A percentile compares a stretch with the other conserved stretches of the same genome.
Conservation (phyloP, 2,797 vertebrate species). For the Sternarchorhynchus goeldii region DNA sequence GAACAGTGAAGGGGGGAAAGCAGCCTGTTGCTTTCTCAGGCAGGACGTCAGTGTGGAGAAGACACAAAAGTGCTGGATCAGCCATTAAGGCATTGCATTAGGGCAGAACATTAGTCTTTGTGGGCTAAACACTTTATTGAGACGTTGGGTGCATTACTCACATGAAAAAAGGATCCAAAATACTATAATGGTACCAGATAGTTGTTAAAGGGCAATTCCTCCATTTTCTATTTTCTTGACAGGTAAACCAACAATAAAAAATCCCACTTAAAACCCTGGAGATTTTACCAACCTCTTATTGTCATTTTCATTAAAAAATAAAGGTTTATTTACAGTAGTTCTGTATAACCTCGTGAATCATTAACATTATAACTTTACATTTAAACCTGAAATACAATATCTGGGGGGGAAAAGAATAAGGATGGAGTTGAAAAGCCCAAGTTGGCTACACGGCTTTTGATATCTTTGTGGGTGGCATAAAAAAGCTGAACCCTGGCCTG, state of each 20-base stretch:
- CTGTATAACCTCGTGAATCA: background rate
- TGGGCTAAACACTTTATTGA: background rate
- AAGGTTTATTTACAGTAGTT: background rate
- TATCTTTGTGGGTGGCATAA: conserved; percentile 55
- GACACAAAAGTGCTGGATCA: conserved; percentile 47
- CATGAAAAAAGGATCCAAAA: too few relatives aligned
- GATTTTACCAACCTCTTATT: background rate
- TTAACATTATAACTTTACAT: background rate
- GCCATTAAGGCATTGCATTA: conserved; percentile 35
- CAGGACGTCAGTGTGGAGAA: conserved; percentile 55
- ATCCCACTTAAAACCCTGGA: background rate
- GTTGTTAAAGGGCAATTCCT: too few relatives aligned
- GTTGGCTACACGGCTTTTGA: conserved; percentile 21
- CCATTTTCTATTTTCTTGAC: background rate
- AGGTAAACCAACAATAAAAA: background rate
- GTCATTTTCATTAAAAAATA: background rate
- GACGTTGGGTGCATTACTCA: too few relatives aligned
- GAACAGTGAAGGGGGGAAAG: conserved; percentile 76
- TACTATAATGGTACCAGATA: too few relatives aligned
- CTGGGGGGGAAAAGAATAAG: background rate
- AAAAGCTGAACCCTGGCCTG: conserved; percentile 63
- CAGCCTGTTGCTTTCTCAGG: conserved; percentile 73
- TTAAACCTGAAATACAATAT: background rate
- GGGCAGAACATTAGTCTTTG: conserved; percentile 5
- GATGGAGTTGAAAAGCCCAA: conserved; percentile 32